These are phyloP conservation scores for Drosophila meridiana DNA, from an alignment of 2,888 invertebrate species.

Conservation along the genomic window DNA sequence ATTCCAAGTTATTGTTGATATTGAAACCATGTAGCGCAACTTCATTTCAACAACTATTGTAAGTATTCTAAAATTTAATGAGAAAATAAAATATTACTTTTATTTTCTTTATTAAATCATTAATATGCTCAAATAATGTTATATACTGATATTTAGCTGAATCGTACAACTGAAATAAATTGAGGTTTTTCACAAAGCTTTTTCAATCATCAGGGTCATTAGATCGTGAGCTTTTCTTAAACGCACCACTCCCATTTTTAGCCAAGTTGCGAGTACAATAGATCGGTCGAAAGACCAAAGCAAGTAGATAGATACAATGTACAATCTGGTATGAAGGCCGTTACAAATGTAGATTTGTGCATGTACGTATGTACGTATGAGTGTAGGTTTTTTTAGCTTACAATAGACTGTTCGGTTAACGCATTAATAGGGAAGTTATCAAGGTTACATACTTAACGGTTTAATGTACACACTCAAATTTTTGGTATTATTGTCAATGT, in stretches of 20 bases:
- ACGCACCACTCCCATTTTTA: slow-evolving; percentile 60
- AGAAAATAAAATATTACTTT: not conserved
- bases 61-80: not conserved
- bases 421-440: slow-evolving; percentile 70
- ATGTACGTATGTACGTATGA: slow-evolving; percentile 10
- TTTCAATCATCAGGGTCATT: slow-evolving; percentile 57
- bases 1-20: no score
- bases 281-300: slow-evolving; percentile 46
- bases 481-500: slow-evolving; percentile 39
- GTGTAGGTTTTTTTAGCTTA: slow-evolving; percentile 53
- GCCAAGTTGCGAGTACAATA: slow-evolving; percentile 43
- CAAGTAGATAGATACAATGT: slow-evolving; percentile 38
- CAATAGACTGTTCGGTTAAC: slow-evolving; percentile 25
- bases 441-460: slow-evolving; percentile 61
- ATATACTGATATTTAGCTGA: not conserved
- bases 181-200: slow-evolving; percentile 34
- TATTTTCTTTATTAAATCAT: not conserved
- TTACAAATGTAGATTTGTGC: slow-evolving; percentile 46
- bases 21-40: no score
- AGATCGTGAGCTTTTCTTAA: slow-evolving; percentile 45
- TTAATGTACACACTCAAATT: slow-evolving; percentile 19
- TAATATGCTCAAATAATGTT: not conserved
- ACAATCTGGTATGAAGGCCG: slow-evolving; percentile 53
- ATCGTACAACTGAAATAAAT: not conserved
- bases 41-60: not conserved